A percentile compares a stretch with the other conserved stretches of the same genome.
These are phyloP conservation scores for Callionymus lyra DNA, from an alignment of 2,113 vertebrate genomes.

Conservation along the genomic window DNA sequence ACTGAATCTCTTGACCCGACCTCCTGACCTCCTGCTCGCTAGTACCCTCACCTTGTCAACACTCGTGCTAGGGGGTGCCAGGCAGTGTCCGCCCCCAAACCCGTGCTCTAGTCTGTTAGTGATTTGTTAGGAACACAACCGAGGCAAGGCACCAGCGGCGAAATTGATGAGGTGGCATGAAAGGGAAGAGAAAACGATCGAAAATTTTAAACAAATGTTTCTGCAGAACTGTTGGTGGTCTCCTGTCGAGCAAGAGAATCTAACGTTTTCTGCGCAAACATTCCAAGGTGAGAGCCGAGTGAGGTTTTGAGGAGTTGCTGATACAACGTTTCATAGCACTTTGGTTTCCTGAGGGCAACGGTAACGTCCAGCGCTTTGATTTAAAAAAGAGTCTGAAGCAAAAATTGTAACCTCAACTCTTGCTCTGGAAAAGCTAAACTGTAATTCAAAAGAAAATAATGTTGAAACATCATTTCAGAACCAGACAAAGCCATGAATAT, in stretches of 20 bases:
- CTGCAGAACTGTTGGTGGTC: slow-evolving; percentile 63
- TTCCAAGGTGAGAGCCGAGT: too few relatives aligned
- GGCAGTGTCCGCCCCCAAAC: slow-evolving; percentile 25
- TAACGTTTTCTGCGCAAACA: too few relatives aligned
- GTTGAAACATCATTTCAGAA: too few relatives aligned
- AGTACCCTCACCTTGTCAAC: slow-evolving; percentile 53
- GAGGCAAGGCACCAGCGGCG: slow-evolving; percentile 10
- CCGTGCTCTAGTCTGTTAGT: slow-evolving; percentile 43
- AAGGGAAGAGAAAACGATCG: slow-evolving; percentile 25
- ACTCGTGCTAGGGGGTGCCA: slow-evolving; percentile 38
- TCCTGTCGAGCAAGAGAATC: slow-evolving; percentile 42
- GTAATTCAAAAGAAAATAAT: too few relatives aligned
- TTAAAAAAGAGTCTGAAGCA: too few relatives aligned
- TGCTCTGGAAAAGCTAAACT: too few relatives aligned
- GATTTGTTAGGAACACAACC: slow-evolving; percentile 62
- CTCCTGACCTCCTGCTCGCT: slow-evolving; percentile 45
- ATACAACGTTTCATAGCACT: too few relatives aligned
- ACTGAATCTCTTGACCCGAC: slow-evolving; percentile 49
- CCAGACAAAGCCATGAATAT: too few relatives aligned
- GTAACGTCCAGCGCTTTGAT: too few relatives aligned
- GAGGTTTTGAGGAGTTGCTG: too few relatives aligned
- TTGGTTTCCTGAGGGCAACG: too few relatives aligned
- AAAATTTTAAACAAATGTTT: slow-evolving; percentile 58
- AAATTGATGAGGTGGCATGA: slow-evolving; percentile 30
- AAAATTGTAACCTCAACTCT: too few relatives aligned